Base-by-base conservation (phyloP, 2,113 vertebrate species). In the Tachysurus vachellii region DNA sequence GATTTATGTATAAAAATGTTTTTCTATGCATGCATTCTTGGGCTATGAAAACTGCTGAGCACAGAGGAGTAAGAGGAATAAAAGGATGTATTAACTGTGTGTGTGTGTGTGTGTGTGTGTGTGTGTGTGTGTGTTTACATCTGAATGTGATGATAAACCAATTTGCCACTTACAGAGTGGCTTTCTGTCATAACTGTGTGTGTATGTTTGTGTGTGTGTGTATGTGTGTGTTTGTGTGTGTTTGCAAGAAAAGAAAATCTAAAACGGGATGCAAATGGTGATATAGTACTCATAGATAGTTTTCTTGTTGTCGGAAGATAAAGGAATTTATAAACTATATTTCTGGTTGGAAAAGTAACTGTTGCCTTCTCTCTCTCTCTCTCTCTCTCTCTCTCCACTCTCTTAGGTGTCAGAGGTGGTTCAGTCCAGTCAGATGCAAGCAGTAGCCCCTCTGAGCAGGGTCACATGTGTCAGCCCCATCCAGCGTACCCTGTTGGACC, bases 401-500 rank as follows among this genome's bases (percentile, higher is more conserved):
- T 93, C 80, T 79, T 83, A 92, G 94, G 93, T 87, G 91, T 76
- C 82, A 93, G 93, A 57, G 94, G 93, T 50, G 94, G 94, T 83
- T 95, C 94, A 23, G 94, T 95, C 87, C 95, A 94, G 85, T 95
- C 97, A 84, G 97, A 99, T 81, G 89, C 96, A 7, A 96, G 95
- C 92, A 95, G 95, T 93, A 95, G 95, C 89, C 95, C 97, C 70
- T 94, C 96, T 83, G 97, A 99, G 86, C 97, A 96, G 90, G 96
- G 96, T 91, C 96, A 96, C 44, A 92, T 96, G 85, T 93, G 94
- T 88, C 97, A 98, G 93, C 93, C 96, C 64, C 98, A 98, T 88
- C 95, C 96, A 23, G 89, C 95, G 0, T 99, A 97, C 91, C 93
- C 97, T 0, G 95, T 98, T 90, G 98, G 97, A 89, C 97, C 97